Evolutionary conservation across 2,113 vertebrate species (phyloP).

Genomic region (Sakesphorus luctuosus): DNA sequence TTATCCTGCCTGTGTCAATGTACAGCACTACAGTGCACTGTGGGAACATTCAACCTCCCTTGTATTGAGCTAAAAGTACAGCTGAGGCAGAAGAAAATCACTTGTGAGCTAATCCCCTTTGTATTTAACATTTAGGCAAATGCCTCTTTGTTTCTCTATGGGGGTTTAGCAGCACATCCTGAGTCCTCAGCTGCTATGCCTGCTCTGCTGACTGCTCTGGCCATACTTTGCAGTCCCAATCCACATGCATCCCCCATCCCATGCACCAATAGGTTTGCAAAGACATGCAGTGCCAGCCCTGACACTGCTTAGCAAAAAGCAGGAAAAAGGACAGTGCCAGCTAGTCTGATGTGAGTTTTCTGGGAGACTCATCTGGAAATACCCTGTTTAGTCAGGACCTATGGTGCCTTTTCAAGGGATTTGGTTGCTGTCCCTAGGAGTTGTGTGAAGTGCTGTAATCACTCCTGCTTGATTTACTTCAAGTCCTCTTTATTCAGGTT

Average conservation of each 20-base stretch:
- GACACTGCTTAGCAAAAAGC: not conserved
- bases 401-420: not conserved
- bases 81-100: rapidly evolving
- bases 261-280: not conserved
- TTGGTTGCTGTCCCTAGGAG: rapidly evolving
- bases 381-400: not conserved
- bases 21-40: rapidly evolving
- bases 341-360: not conserved
- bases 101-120: not conserved
- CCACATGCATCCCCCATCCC: too few species aligned
- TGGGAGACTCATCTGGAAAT: not conserved
- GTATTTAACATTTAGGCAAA: not conserved
- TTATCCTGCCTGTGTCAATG: rapidly evolving
- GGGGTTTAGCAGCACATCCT: not conserved
- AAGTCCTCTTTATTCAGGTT: not conserved
- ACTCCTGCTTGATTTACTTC: not conserved
- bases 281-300: not conserved
- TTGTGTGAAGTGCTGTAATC: not conserved
- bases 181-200: not conserved
- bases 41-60: not conserved
- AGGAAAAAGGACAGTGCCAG: not conserved
- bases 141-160: not conserved
- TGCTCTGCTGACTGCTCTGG: not conserved
- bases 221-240: not conserved
- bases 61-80: not conserved